Conservation (phyloP, 2,888 invertebrate species). For the Patella depressa region DNA sequence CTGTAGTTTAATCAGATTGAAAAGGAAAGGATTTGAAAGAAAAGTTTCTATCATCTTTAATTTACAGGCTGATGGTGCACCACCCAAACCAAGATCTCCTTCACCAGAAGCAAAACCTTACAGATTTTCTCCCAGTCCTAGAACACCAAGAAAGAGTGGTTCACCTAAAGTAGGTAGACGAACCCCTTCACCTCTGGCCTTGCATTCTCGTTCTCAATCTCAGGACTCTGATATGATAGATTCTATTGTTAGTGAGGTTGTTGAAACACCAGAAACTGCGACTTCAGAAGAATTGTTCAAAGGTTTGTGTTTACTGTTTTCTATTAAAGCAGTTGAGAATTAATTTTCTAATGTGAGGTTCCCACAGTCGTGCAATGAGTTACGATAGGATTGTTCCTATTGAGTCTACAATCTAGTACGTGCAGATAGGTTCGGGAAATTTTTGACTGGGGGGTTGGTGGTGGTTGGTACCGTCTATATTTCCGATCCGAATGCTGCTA, state of each 20-base stretch:
- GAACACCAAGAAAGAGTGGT: slow-evolving; percentile 33
- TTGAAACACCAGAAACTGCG: slow-evolving; percentile 40
- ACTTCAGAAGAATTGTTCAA: slow-evolving; percentile 18
- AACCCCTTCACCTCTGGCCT: slow-evolving; percentile 49
- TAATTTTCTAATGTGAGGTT: too few species aligned
- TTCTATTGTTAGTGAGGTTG: slow-evolving; percentile 53
- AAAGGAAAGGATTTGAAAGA: background rate
- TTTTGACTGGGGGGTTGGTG: too few species aligned
- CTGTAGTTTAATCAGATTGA: too few species aligned
- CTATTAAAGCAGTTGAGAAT: too few species aligned
- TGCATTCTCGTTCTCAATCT: slow-evolving; percentile 45
- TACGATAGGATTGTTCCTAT: too few species aligned
- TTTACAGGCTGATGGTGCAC: slow-evolving; percentile 13
- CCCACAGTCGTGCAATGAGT: too few species aligned
- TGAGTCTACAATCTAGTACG: too few species aligned
- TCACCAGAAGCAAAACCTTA: slow-evolving; percentile 47
- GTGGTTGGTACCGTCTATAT: too few species aligned
- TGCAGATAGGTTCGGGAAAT: too few species aligned
- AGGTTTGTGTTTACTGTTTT: background rate
- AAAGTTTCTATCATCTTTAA: background rate
- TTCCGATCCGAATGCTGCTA: too few species aligned
- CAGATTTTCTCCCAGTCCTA: slow-evolving; percentile 37
- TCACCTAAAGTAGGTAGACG: slow-evolving; percentile 46
- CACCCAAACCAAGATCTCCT: slow-evolving; percentile 33
- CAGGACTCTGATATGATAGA: slow-evolving; percentile 57